These are phyloP conservation scores for Bombus polaris DNA, from an alignment of 1,140 invertebrate genomes.

Conservation along the genomic window DNA sequence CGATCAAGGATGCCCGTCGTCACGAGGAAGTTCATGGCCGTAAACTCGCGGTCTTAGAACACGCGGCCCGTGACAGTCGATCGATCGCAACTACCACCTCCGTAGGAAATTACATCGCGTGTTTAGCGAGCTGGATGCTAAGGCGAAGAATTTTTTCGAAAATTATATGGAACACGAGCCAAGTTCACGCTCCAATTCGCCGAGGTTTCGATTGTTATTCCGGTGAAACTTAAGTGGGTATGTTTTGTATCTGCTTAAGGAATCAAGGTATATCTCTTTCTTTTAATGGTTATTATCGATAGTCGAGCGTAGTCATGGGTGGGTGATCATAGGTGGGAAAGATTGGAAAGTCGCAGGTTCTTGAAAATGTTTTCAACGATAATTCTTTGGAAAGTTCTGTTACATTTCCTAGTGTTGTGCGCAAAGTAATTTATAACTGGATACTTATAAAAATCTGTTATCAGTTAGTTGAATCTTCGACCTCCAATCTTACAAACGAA, in stretches of 20 bases:
- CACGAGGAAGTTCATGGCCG: conserved; percentile 61
- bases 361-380: not conserved
- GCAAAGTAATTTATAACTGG: too few relatives aligned
- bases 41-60: not conserved
- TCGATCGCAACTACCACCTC: not conserved
- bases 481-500: not conserved
- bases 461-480: too few relatives aligned
- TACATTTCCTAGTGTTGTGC: too few relatives aligned
- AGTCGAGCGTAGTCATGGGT: not conserved
- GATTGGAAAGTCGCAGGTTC: not conserved
- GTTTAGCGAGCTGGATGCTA: not conserved
- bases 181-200: not conserved
- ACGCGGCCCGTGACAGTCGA: not conserved
- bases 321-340: not conserved
- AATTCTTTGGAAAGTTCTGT: not conserved
- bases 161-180: not conserved
- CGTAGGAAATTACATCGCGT: not conserved
- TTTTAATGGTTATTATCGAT: not conserved
- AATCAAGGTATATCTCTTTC: not conserved
- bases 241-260: not conserved
- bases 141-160: not conserved
- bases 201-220: not conserved
- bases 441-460: too few relatives aligned
- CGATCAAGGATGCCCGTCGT: conserved; percentile 58
- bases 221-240: conserved; percentile 1